Base-by-base conservation (phyloP, 1,140 invertebrate genomes). In the Bombus turneri region DNA sequence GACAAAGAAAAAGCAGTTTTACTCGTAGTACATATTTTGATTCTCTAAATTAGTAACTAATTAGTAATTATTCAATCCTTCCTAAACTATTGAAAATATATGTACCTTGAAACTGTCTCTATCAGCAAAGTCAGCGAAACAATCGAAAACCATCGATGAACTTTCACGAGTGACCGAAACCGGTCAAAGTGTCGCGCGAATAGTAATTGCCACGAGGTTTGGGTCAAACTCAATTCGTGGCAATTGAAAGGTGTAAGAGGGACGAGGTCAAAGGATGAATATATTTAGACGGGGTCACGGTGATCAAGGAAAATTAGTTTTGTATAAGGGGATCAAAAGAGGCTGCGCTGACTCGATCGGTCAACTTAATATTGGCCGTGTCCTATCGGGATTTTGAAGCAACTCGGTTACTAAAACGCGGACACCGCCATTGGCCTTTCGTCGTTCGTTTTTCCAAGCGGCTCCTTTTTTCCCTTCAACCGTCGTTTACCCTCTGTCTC, bases 301-400 rank as follows among this genome's bases (percentile, higher is more conserved):
- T 74, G 80, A 81, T 80, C 79, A 83, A 89, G 57, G 80, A 62
- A 86, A 89, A 88, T 89, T 88, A 89, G 84, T 89, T 89, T 88
- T 72, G 76, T 66, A 83, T 86, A 88, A 86, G 72, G 62, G 80
- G 66, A 74, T 88, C 79, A 88, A 79, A 86, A 86, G 83, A 87
- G 75, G 41, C 9, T 31, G 69, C 25, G 47, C 31, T 34, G 5
- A 28, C 22, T 77, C 34, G 6, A 8, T 13, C 28, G 53, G 74
- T 12, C 53, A 88, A 86, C 76, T 86, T 83, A 83, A 86, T 86
- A 89, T 89, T 80, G 57, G 53, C 68, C 57, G 74, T 76, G 66
- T 78, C 43, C 53, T 72, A 66, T 86, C 43, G 82, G 64, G 47
- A 84, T 84, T 71, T 68, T 64, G 82, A 22, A 15, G 57, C 75